Conservation (phyloP, 2,888 invertebrate genomes). For the Ormyrus rosae region DNA sequence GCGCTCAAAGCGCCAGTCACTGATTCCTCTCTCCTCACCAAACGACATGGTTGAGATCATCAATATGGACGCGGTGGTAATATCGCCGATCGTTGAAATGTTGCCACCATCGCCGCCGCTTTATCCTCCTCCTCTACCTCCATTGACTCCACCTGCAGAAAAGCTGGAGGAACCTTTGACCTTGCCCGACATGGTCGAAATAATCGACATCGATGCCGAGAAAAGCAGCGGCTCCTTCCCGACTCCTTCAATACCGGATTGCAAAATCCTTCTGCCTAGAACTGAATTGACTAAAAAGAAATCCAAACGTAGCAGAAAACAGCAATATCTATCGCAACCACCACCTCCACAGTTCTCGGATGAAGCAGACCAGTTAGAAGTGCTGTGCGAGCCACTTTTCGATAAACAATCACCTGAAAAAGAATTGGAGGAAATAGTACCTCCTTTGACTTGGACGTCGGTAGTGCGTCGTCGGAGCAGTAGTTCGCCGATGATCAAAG, state of each 20-base stretch:
- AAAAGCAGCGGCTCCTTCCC: constrained; percentile 44
- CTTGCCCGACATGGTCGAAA: constrained; percentile 63
- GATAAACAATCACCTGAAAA: constrained; percentile 27
- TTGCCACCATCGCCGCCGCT: neutral
- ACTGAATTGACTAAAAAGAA: constrained; percentile 61
- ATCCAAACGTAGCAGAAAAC: constrained; percentile 59
- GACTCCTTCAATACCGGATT: constrained; percentile 59
- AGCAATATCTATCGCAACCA: constrained; percentile 12
- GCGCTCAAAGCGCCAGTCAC: constrained; percentile 52
- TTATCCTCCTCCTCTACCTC: neutral
- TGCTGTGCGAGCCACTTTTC: neutral
- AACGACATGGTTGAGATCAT: constrained; percentile 59
- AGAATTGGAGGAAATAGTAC: constrained; percentile 30
- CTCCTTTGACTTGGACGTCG: constrained; percentile 61
- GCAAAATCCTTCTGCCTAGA: constrained; percentile 64
- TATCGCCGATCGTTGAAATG: neutral
- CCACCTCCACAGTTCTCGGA: neutral
- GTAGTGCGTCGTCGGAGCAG: constrained; percentile 58
- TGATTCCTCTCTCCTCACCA: neutral
- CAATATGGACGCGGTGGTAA: constrained; percentile 55
- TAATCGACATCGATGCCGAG: constrained; percentile 68
- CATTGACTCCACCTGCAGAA: neutral
- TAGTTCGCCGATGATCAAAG: constrained; percentile 61
- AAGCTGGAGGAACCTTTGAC: constrained; percentile 29
- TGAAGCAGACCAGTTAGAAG: neutral